phyloP scores from a whole-genome alignment of 92 coral and sea anemone species.

The Nematostella vectensis region DNA sequence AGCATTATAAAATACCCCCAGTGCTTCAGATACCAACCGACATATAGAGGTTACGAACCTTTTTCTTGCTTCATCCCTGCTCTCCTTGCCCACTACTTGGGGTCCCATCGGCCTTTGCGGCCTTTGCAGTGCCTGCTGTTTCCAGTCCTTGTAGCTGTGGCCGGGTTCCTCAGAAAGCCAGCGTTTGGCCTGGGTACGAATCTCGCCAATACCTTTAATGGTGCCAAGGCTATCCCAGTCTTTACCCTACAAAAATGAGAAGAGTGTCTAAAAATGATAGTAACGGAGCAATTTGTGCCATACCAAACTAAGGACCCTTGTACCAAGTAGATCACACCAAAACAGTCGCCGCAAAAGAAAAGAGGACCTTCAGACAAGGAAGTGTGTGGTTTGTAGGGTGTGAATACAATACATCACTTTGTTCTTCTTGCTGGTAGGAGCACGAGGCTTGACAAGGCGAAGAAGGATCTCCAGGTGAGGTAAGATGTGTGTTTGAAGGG shows the following conservation, averaged over 20 bases:
- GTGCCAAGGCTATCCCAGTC: constrained; percentile 59
- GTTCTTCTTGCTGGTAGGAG: constrained; percentile 66
- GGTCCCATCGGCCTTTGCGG: constrained; percentile 41
- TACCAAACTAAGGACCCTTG: background rate
- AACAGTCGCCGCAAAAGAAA: too few species aligned
- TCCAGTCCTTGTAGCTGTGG: constrained; percentile 59
- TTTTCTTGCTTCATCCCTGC: constrained; percentile 56
- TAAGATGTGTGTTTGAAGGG: too few species aligned
- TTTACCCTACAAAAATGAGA: constrained; percentile 41
- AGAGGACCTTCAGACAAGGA: too few species aligned
- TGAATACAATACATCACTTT: too few species aligned
- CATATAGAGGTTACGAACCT: constrained; percentile 18
- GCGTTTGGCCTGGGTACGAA: constrained; percentile 48
- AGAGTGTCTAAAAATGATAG: background rate
- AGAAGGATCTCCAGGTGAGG: constrained; percentile 89
- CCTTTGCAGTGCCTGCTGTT: constrained; percentile 36
- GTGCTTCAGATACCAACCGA: too few species aligned
- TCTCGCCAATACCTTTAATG: constrained; percentile 33
- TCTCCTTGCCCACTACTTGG: constrained; percentile 51
- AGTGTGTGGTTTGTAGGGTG: too few species aligned
- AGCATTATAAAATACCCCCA: too few species aligned
- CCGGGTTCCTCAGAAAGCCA: constrained; percentile 68
- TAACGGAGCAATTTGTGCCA: background rate
- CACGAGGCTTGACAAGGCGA: constrained; percentile 63
- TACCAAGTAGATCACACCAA: too few species aligned